Evolutionary conservation across 2,888 invertebrate genomes (phyloP).

Genomic region (Blastobasis lacticolella): DNA sequence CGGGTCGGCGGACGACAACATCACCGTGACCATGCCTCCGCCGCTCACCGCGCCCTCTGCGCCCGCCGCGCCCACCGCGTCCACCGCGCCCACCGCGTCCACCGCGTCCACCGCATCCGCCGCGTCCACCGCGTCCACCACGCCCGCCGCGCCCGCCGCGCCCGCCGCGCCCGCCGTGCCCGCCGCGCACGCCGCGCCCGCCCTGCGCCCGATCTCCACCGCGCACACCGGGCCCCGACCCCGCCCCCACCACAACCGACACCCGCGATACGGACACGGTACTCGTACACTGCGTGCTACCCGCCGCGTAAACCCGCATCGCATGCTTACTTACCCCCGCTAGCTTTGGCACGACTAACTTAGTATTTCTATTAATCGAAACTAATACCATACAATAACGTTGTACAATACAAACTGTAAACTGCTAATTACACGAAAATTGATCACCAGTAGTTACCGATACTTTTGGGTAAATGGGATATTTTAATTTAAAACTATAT

Average conservation of each 20-base stretch:
- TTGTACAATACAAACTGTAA: no score
- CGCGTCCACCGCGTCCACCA: constrained; percentile 14
- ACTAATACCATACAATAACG: no score
- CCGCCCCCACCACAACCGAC: constrained; percentile 18
- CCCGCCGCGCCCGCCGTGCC: constrained; percentile 11
- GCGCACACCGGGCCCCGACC: constrained; percentile 3
- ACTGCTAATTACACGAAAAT: no score
- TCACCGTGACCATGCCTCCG: constrained; percentile 74
- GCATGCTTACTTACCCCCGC: neutral
- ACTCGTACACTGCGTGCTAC: constrained; percentile 14
- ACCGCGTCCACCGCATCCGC: constrained; percentile 11
- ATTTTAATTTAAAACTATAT: no score
- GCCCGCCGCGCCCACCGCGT: neutral
- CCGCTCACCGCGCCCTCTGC: constrained; percentile 17
- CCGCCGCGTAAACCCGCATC: constrained; percentile 14
- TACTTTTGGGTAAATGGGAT: no score
- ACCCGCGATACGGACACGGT: constrained; percentile 31
- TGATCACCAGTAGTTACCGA: no score
- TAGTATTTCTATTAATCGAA: no score
- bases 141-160: constrained; percentile 11
- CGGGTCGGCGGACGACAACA: constrained; percentile 73
- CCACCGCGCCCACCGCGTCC: constrained; percentile 22
- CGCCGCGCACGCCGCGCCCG: constrained; percentile 14
- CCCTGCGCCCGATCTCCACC: constrained; percentile 6
- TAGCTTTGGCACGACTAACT: no score